Evolutionary conservation across 2,888 invertebrate species (phyloP).

Genomic region (Opisthograptis luteolata): DNA sequence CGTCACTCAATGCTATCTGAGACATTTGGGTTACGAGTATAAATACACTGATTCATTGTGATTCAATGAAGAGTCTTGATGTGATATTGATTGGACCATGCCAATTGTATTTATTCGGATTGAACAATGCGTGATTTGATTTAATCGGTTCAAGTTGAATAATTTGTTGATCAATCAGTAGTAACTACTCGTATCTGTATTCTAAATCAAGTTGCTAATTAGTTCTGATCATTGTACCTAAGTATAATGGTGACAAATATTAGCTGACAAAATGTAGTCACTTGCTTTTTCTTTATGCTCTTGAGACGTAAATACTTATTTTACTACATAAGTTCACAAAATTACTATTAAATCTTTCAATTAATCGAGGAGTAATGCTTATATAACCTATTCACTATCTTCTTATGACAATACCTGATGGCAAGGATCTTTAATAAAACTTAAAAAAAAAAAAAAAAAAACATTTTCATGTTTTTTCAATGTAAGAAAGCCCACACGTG

Average conservation of each 20-base stretch:
- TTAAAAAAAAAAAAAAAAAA: too few species aligned
- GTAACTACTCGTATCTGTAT: too few species aligned
- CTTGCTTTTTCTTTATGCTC: too few species aligned
- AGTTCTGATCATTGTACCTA: not conserved
- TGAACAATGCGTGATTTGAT: slow-evolving; percentile 38
- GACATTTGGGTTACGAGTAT: slow-evolving; percentile 74
- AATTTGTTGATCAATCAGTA: slow-evolving; percentile 30
- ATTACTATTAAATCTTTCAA: too few species aligned
- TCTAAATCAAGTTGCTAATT: not conserved
- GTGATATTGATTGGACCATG: slow-evolving; percentile 49
- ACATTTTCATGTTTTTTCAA: too few species aligned
- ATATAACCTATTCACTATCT: too few species aligned
- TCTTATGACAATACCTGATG: too few species aligned
- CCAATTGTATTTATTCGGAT: slow-evolving; percentile 48
- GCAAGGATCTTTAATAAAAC: too few species aligned
- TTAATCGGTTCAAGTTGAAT: slow-evolving; percentile 31
- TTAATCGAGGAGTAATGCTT: too few species aligned
- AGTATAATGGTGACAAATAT: not conserved
- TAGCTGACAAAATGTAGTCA: not conserved
- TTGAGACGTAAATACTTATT: too few species aligned
- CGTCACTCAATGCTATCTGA: slow-evolving; percentile 72
- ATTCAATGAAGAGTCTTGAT: slow-evolving; percentile 68
- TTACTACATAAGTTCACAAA: too few species aligned
- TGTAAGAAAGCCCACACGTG: too few species aligned
- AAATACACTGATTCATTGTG: slow-evolving; percentile 55